phyloP scores from a whole-genome alignment of 2,113 vertebrate genomes.

The Oenanthe oenanthe region DNA sequence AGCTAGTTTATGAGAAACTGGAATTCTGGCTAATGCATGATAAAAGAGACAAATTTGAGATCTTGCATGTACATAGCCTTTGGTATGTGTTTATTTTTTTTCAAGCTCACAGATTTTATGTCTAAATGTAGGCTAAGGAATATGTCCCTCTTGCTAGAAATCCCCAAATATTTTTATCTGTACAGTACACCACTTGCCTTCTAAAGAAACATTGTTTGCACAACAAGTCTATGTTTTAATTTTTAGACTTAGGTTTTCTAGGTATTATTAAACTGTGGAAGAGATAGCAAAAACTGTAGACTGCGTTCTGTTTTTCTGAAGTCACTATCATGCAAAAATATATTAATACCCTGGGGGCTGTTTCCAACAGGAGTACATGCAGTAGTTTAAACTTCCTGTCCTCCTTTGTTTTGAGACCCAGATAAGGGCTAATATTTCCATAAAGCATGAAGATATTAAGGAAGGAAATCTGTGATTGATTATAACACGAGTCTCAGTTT shows the following conservation, averaged over 20 bases:
- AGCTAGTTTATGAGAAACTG: not conserved
- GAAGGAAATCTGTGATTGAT: not conserved
- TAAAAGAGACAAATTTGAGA: not conserved
- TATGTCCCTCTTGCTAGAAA: not conserved
- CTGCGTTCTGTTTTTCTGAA: not conserved
- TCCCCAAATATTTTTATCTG: not conserved
- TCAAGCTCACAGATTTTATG: not conserved
- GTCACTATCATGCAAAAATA: not conserved
- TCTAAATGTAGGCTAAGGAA: not conserved
- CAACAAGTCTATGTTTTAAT: not conserved
- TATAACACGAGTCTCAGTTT: not conserved
- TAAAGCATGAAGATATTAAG: not conserved
- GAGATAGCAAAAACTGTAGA: not conserved
- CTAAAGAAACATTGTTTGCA: not conserved
- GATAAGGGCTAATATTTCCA: not conserved
- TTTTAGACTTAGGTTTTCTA: not conserved
- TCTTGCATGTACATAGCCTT: not conserved
- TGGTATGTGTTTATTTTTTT: not conserved
- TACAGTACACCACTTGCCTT: rapidly evolving
- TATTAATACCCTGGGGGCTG: not conserved
- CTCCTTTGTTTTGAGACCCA: not conserved
- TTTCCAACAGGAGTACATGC: not conserved
- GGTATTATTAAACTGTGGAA: not conserved
- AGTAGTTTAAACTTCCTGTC: not conserved
- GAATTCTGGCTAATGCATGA: not conserved